These are phyloP conservation scores for Sinotaia quadrata DNA, from an alignment of 2,888 invertebrate species.

Conservation along the genomic window DNA sequence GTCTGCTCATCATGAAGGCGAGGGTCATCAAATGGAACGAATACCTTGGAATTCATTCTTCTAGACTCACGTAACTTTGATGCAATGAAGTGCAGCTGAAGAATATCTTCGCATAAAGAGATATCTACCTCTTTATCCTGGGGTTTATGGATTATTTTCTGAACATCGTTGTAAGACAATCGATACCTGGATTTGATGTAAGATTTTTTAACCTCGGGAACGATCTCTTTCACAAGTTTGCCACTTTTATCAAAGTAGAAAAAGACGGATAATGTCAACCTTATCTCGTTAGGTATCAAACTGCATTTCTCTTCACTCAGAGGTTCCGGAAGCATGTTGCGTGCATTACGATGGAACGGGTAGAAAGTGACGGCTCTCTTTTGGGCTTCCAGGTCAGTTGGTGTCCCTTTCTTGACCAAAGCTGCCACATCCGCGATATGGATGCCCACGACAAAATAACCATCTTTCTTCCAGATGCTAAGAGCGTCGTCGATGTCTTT, in stretches of 20 bases:
- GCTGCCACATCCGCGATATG: constrained; percentile 53
- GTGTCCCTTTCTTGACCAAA: constrained; percentile 37
- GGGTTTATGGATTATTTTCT: constrained; percentile 39
- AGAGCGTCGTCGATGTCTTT: constrained; percentile 50
- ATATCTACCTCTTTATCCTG: background rate
- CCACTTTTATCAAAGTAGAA: constrained; percentile 40
- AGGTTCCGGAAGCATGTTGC: constrained; percentile 51
- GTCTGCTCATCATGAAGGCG: constrained; percentile 16
- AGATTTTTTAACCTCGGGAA: constrained; percentile 27
- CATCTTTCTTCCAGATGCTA: constrained; percentile 34
- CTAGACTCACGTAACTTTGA: constrained; percentile 30
- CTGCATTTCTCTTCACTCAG: constrained; percentile 45
- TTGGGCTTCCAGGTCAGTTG: constrained; percentile 45
- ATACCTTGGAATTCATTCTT: constrained; percentile 28
- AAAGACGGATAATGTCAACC: constrained; percentile 49
- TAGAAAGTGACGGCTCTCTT: constrained; percentile 46
- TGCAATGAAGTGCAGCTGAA: constrained; percentile 31
- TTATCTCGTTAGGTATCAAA: constrained; percentile 40
- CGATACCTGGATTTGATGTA: constrained; percentile 37
- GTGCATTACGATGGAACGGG: constrained; percentile 27
- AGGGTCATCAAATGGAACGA: constrained; percentile 32
- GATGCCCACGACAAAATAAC: constrained; percentile 42
- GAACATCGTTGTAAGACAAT: constrained; percentile 46
- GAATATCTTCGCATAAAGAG: constrained; percentile 20
- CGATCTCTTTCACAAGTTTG: constrained; percentile 19